Percentiles rank a stretch among this genome's conserved stretches.
phyloP scores from a whole-genome alignment of 2,888 invertebrate species.

The Athalia cordata region DNA sequence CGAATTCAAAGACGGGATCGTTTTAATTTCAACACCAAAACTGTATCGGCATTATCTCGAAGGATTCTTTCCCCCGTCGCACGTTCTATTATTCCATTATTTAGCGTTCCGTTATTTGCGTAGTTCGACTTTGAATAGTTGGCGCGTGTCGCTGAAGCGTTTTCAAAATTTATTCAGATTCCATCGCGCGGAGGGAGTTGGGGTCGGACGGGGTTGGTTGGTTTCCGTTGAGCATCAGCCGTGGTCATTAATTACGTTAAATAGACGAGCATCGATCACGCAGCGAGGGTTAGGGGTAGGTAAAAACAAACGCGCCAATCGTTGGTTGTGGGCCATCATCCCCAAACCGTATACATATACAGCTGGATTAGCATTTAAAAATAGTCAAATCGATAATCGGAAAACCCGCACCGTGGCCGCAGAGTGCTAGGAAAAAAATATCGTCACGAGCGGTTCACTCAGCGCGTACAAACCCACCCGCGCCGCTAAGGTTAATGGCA shows the following conservation, averaged over 20 bases:
- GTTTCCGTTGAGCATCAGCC: neutral
- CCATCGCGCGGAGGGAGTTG: neutral
- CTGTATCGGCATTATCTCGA: too few relatives aligned
- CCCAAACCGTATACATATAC: too few relatives aligned
- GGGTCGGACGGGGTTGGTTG: too few relatives aligned
- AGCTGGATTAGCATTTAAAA: slow-evolving; percentile 31
- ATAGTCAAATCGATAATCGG: slow-evolving; percentile 47
- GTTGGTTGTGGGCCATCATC: neutral
- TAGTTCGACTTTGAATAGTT: too few relatives aligned
- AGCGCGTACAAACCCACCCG: slow-evolving; percentile 46
- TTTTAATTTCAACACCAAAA: too few relatives aligned
- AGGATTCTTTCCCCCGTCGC: too few relatives aligned
- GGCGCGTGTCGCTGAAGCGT: slow-evolving; percentile 35
- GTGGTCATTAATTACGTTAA: slow-evolving; percentile 44
- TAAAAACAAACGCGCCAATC: neutral
- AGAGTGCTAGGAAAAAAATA: slow-evolving; percentile 59
- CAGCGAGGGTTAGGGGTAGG: neutral
- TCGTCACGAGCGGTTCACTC: slow-evolving; percentile 56
- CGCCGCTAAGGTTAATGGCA: slow-evolving; percentile 61
- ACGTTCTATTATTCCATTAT: too few relatives aligned
- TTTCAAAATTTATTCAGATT: slow-evolving; percentile 39
- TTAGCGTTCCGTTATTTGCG: too few relatives aligned
- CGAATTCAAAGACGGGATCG: too few relatives aligned
- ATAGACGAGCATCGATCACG: slow-evolving; percentile 42
- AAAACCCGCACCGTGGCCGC: slow-evolving; percentile 48